These are phyloP conservation scores for Mastigias papua DNA, from an alignment of 30 jellyfish, hydroid and myxozoan species.

Conservation along the genomic window DNA sequence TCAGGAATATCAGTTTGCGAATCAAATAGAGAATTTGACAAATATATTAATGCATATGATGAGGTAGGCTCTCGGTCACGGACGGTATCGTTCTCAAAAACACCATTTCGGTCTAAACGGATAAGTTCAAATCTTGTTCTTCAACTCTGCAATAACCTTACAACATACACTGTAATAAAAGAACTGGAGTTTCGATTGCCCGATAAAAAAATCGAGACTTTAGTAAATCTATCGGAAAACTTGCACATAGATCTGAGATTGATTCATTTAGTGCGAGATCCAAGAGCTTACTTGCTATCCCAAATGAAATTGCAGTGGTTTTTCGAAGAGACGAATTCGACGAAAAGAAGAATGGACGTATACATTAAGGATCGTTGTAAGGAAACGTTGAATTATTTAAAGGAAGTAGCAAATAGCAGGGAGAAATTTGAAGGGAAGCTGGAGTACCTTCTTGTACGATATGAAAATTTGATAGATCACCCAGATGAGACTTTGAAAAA, in stretches of 20 bases:
- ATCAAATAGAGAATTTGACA: not conserved
- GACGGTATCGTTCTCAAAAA: conserved; percentile 20
- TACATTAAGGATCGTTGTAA: conserved; percentile 42
- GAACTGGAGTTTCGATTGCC: conserved; percentile 79
- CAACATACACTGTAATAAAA: conserved; percentile 55
- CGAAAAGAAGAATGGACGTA: conserved; percentile 18
- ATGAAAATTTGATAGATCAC: conserved; percentile 56
- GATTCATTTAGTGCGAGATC: conserved; percentile 76
- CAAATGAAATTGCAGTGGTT: conserved; percentile 61
- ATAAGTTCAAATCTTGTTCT: conserved; percentile 7
- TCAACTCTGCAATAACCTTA: conserved; percentile 31
- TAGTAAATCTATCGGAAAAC: conserved; percentile 23
- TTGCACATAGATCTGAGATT: conserved; percentile 15
- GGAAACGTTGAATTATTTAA: conserved; percentile 37
- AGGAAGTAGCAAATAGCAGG: conserved; percentile 28
- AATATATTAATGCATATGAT: conserved; percentile 50
- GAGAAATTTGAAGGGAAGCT: not conserved
- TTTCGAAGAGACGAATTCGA: conserved; percentile 32
- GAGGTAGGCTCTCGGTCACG: conserved; percentile 51
- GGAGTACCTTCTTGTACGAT: conserved; percentile 32
- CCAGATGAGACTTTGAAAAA: conserved; percentile 13
- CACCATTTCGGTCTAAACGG: conserved; percentile 52
- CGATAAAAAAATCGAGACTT: not conserved
- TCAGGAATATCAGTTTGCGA: conserved; percentile 35
- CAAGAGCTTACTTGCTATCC: conserved; percentile 63